These are phyloP conservation scores for Chamaea fasciata DNA, from an alignment of 2,113 vertebrate species.

Conservation along the genomic window DNA sequence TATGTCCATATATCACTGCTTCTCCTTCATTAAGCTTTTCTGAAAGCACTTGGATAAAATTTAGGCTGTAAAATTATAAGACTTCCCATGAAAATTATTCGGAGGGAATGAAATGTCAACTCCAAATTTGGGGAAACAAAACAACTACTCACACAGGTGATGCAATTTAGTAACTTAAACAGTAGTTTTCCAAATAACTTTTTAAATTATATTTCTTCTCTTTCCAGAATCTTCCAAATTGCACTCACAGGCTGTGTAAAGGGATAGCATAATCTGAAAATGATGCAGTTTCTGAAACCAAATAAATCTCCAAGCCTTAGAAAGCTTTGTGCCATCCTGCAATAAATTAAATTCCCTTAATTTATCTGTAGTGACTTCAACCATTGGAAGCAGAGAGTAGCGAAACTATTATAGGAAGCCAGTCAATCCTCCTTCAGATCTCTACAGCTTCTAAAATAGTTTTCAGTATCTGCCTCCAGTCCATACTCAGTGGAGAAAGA, in stretches of 20 bases:
- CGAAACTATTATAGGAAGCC: background rate
- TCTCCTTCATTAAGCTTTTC: background rate
- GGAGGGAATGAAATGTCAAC: background rate
- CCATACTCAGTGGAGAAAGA: background rate
- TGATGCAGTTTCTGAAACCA: background rate
- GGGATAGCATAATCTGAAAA: background rate
- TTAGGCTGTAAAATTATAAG: background rate
- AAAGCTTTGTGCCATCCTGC: background rate
- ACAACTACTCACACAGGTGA: background rate
- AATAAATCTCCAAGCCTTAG: background rate
- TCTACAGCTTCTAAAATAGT: background rate
- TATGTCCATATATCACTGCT: background rate
- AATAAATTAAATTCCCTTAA: background rate
- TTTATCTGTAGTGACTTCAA: background rate
- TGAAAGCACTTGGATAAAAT: background rate
- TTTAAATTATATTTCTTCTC: background rate
- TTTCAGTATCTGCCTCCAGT: background rate
- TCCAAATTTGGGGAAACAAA: background rate
- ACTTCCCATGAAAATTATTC: background rate
- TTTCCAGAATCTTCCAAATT: background rate
- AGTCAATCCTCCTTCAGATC: background rate
- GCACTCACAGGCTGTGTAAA: background rate
- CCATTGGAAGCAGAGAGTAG: accelerated
- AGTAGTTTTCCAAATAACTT: background rate
- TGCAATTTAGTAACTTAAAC: background rate